Evolutionary conservation across 2,113 vertebrate species (phyloP).

Genomic region (human): GRCh38 chr12:11355001-11355500

Average conservation of each 20-base stretch:
- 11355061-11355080: neutral
- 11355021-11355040: neutral
- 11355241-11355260: neutral
- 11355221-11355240: neutral
- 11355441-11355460: neutral
- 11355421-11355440: too few relatives aligned
- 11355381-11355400: fast-evolving
- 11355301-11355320: neutral
- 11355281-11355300: neutral
- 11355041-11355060: neutral
- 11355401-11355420: too few relatives aligned
- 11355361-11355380: neutral
- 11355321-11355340: neutral
- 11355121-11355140: neutral
- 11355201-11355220: neutral
- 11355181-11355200: neutral
- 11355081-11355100: fast-evolving
- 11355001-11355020: neutral
- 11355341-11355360: fast-evolving
- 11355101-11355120: fast-evolving
- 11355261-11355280: neutral
- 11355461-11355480: fast-evolving
- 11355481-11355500: neutral
- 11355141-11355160: fast-evolving
- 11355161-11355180: fast-evolving